These are phyloP conservation scores for Pelvicachromis taeniatus DNA, from an alignment of 2,113 vertebrate genomes.

Conservation along the genomic window DNA sequence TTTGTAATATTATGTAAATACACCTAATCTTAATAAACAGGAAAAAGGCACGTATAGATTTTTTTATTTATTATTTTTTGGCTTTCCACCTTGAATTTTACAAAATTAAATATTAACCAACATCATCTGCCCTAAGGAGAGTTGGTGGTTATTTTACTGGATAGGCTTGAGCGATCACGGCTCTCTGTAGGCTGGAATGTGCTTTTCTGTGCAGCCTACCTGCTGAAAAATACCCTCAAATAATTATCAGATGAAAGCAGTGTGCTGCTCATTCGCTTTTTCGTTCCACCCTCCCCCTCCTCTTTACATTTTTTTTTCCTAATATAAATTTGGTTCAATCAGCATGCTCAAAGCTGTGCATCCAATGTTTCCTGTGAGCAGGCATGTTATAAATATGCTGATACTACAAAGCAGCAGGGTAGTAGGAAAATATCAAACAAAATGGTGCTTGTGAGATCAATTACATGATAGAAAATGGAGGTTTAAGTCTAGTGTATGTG, in stretches of 20 bases:
- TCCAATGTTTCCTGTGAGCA: slow-evolving; percentile 46
- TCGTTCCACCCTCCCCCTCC: slow-evolving; percentile 22
- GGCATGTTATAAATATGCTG: slow-evolving; percentile 62
- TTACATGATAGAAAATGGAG: slow-evolving; percentile 75
- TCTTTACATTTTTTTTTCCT: slow-evolving; percentile 12
- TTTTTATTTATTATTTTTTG: accelerated
- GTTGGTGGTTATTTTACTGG: slow-evolving; percentile 3
- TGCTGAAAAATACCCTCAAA: slow-evolving; percentile 53
- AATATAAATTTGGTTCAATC: slow-evolving; percentile 45
- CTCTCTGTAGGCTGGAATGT: slow-evolving; percentile 19
- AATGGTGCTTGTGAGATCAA: slow-evolving; percentile 73
- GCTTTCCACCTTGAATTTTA: not conserved
- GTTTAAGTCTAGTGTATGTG: slow-evolving; percentile 57
- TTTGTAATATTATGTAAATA: not conserved
- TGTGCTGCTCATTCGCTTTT: slow-evolving; percentile 27
- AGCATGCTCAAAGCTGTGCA: slow-evolving; percentile 41
- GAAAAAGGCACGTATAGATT: not conserved
- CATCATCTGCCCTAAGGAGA: not conserved
- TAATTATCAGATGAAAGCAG: slow-evolving; percentile 58
- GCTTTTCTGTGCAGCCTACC: slow-evolving; percentile 46
- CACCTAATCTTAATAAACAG: not conserved
- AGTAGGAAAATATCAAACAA: slow-evolving; percentile 67
- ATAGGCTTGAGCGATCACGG: slow-evolving; percentile 12
- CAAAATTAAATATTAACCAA: not conserved
- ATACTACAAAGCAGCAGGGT: slow-evolving; percentile 53